Percentiles rank a stretch among this genome's conserved stretches.
phyloP scores from a whole-genome alignment of 2,797 vertebrate species.

The Hozukius guyotensis region DNA sequence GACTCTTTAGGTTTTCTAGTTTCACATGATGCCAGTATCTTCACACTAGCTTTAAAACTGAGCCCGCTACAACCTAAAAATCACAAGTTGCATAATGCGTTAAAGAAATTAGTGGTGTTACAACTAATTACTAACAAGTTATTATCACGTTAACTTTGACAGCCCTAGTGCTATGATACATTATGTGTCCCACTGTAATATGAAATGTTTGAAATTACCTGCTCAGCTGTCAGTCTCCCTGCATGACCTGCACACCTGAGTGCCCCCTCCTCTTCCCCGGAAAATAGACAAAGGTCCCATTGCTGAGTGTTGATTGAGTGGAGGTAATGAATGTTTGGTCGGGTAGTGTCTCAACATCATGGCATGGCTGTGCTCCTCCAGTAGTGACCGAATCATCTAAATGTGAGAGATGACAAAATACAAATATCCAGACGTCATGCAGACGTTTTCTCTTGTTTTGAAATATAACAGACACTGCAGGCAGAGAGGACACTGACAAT shows the following conservation, averaged over 20 bases:
- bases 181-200: not conserved
- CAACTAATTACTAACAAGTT: too few species aligned
- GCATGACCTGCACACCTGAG: slow-evolving; percentile 65
- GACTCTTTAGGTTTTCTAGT: too few species aligned
- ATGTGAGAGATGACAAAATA: not conserved
- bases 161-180: not conserved
- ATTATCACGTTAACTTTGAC: too few species aligned
- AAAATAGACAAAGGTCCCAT: slow-evolving; percentile 61
- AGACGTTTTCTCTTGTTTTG: not conserved
- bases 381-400: slow-evolving; percentile 94
- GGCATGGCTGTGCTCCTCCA: slow-evolving; percentile 93
- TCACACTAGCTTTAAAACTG: too few species aligned
- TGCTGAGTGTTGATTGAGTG: slow-evolving; percentile 70
- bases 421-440: not conserved
- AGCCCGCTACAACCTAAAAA: too few species aligned
- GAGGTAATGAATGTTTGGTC: slow-evolving; percentile 91
- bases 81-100: too few species aligned
- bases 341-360: slow-evolving; percentile 93
- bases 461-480: not conserved
- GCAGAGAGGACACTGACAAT: not conserved
- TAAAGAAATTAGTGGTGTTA: too few species aligned
- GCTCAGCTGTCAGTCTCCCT: slow-evolving; percentile 74
- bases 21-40: too few species aligned
- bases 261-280: slow-evolving; percentile 56
- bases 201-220: slow-evolving; percentile 63